A percentile compares a stretch with the other conserved stretches of the same genome.
phyloP scores from a whole-genome alignment of 1,140 invertebrate genomes.

The Tetraneura akinire region DNA sequence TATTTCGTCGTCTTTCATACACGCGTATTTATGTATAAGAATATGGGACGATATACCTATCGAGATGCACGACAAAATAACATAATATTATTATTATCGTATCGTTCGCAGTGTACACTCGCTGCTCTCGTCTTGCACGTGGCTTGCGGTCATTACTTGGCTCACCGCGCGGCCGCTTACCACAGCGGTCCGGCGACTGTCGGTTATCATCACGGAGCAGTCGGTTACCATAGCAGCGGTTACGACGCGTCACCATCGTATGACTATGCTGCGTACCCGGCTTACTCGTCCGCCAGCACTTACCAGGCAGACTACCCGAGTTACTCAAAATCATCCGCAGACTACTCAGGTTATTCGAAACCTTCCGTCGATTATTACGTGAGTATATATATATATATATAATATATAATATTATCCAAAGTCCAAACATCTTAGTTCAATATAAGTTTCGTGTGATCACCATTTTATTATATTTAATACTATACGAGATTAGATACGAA shows the following conservation, averaged over 20 bases:
- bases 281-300: constrained; percentile 52
- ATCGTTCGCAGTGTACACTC: constrained; percentile 20
- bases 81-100: too few relatives aligned
- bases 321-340: not conserved
- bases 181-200: not conserved
- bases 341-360: not conserved
- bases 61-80: too few relatives aligned
- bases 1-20: too few relatives aligned
- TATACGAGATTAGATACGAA: too few relatives aligned
- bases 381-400: constrained; percentile 30
- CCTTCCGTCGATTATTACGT: constrained; percentile 51
- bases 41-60: too few relatives aligned
- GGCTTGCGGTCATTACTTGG: constrained; percentile 11
- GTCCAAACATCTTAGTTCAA: too few relatives aligned
- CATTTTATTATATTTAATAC: too few relatives aligned
- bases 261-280: constrained; percentile 46
- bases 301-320: constrained; percentile 46
- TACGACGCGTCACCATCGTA: constrained; percentile 19
- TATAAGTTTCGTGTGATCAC: too few relatives aligned
- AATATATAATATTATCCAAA: too few relatives aligned
- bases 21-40: too few relatives aligned
- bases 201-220: constrained; percentile 12
- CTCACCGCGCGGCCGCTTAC: constrained; percentile 38
- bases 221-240: not conserved
- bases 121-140: constrained; percentile 32